These are phyloP conservation scores for Spisula subtruncata DNA, from an alignment of 2,888 invertebrate species.

Conservation along the genomic window DNA sequence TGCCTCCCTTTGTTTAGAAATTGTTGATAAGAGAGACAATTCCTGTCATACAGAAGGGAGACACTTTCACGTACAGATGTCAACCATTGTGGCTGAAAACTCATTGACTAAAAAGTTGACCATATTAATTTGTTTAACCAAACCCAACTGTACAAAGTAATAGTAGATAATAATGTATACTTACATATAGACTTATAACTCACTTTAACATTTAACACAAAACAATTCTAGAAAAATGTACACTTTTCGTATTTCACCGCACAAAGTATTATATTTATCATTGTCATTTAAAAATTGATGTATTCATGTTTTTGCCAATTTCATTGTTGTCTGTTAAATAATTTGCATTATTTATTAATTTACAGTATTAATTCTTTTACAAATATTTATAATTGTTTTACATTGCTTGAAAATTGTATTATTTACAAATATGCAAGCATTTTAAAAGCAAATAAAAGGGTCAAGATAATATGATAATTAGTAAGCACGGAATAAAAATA, in stretches of 20 bases:
- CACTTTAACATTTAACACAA: not conserved
- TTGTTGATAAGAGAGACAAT: too few relatives aligned
- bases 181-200: not conserved
- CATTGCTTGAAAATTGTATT: not conserved
- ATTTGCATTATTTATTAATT: not conserved
- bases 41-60: too few relatives aligned
- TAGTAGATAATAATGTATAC: not conserved
- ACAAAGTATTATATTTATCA: slow-evolving; percentile 19
- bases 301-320: slow-evolving; percentile 10
- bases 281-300: not conserved
- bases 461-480: too few relatives aligned
- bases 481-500: too few relatives aligned
- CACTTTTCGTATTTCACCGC: slow-evolving; percentile 8
- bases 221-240: not conserved
- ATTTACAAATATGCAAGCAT: not conserved
- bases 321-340: slow-evolving; percentile 20
- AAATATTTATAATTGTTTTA: slow-evolving; percentile 8
- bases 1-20: too few relatives aligned
- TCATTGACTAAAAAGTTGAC: not conserved
- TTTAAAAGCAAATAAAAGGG: too few relatives aligned
- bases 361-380: slow-evolving; percentile 26
- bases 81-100: not conserved
- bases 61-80: too few relatives aligned
- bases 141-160: not conserved
- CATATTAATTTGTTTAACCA: slow-evolving; percentile 12